Conservation (phyloP, 2,113 vertebrate species). For the Tachysurus fulvidraco region DNA sequence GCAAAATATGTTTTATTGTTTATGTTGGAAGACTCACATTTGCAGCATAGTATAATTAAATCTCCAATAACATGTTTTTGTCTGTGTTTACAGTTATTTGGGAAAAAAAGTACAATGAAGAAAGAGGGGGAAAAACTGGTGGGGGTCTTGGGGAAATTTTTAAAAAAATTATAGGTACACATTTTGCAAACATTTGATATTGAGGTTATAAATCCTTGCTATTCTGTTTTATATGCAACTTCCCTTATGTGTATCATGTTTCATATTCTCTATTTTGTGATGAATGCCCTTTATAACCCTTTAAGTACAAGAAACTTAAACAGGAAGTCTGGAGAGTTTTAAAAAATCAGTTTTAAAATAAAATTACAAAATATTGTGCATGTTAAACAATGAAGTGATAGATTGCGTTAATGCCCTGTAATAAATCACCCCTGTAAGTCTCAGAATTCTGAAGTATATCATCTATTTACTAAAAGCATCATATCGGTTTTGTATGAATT, state of each 20-base stretch:
- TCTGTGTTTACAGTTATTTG: background rate
- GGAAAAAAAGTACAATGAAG: background rate
- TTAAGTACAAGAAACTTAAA: background rate
- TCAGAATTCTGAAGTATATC: background rate
- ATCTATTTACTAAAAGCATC: background rate
- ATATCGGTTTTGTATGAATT: background rate
- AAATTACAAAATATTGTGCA: background rate
- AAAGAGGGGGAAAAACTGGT: background rate
- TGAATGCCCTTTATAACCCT: too few species aligned
- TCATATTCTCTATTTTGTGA: background rate
- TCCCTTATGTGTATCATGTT: background rate
- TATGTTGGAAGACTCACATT: conserved; percentile 16
- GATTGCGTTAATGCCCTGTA: background rate
- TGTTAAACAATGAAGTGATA: background rate
- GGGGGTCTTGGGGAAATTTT: background rate
- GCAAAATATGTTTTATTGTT: conserved; percentile 16
- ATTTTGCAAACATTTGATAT: background rate
- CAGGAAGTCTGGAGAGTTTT: background rate
- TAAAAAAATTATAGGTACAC: background rate
- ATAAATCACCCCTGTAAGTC: background rate
- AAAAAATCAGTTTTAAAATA: background rate
- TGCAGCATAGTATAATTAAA: conserved; percentile 39
- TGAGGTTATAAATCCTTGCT: background rate
- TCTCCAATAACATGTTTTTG: background rate
- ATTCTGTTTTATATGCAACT: background rate